Evolutionary conservation across 2,797 vertebrate species (phyloP).

Genomic region (Natrix natrix): DNA sequence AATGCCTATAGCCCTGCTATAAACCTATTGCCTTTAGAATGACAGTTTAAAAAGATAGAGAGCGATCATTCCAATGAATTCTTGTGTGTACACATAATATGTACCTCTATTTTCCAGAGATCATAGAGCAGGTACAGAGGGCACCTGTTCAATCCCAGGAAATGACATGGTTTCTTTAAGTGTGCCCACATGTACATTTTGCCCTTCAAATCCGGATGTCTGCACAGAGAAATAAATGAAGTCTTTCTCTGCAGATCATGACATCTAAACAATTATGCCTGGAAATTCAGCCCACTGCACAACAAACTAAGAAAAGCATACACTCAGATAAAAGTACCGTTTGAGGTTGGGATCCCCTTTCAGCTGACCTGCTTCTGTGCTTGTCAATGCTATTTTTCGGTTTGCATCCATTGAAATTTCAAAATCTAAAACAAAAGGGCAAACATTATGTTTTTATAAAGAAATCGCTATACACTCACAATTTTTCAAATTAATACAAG

Average conservation of each 20-base stretch:
- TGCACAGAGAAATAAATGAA: neutral
- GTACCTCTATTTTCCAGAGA: neutral
- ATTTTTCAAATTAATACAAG: neutral
- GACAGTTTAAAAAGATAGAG: neutral
- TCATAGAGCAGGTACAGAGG: neutral
- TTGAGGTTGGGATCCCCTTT: constrained; percentile 43
- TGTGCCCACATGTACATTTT: neutral
- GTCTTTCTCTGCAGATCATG: constrained; percentile 15
- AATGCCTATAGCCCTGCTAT: neutral
- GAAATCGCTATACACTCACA: neutral
- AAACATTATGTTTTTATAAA: constrained; percentile 34
- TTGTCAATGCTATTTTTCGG: constrained; percentile 59
- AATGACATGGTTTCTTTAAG: neutral
- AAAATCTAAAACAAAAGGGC: constrained; percentile 70
- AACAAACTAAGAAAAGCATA: constrained; percentile 21
- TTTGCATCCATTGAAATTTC: constrained; percentile 71
- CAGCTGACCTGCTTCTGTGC: constrained; percentile 44
- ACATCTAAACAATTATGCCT: constrained; percentile 12
- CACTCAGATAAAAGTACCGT: constrained; percentile 60
- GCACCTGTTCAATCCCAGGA: neutral
- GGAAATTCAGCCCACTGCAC: neutral
- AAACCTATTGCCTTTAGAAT: neutral
- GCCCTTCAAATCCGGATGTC: neutral
- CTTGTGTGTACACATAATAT: neutral
- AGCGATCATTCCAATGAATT: neutral